Evolutionary conservation across 2,888 invertebrate genomes (phyloP), one percentile per base, ranked within the genome.

Genomic region (Acanthococcus lagerstroemiae): DNA sequence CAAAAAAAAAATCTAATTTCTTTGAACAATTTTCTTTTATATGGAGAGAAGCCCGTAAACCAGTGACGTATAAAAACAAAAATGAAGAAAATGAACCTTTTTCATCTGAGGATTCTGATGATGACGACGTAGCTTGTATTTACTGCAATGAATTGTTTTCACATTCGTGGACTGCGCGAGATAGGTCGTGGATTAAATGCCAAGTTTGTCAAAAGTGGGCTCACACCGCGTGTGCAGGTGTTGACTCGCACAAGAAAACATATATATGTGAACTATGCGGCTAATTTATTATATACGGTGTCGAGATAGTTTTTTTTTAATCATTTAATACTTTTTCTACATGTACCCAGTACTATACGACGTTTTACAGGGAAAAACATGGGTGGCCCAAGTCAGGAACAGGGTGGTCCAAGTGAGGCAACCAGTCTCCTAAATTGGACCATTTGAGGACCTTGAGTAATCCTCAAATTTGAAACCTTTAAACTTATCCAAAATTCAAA

Each of bases 191-290:
- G n/a, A n/a, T n/a, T n/a, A n/a, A n/a, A n/a, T n/a, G n/a, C n/a
- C n/a, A n/a, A n/a, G n/a, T n/a, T n/a, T n/a, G n/a, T 21, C 52
- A 52, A 52, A 52, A 52, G 19, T 52, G 52, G 52, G 19, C 52
- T 5, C 52, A 52, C 22, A 21, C 52, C 7, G 4, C 52, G n/a
- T 52, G 52, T 15, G 46, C 52, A n/a, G 24, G 22, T 52, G 52
- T 21, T 19, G 5, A n/a, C n/a, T n/a, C n/a, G n/a, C n/a, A n/a
- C n/a, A 19, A 6, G 7, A 52, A 7, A 7, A 6, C 7, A n/a
- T 22, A 52, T 52, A 52, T 21, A 19, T 52, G 52, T 21, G 52
- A 52, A 19, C 22, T 52, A 52, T 52, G 52, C 22, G 52, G 6
- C 7, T 52, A 52, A 48, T n/a, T 48, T 48, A n/a, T 15, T 48